These are phyloP conservation scores for Crenuchus spilurus DNA, from an alignment of 2,797 vertebrate genomes.

Conservation along the genomic window DNA sequence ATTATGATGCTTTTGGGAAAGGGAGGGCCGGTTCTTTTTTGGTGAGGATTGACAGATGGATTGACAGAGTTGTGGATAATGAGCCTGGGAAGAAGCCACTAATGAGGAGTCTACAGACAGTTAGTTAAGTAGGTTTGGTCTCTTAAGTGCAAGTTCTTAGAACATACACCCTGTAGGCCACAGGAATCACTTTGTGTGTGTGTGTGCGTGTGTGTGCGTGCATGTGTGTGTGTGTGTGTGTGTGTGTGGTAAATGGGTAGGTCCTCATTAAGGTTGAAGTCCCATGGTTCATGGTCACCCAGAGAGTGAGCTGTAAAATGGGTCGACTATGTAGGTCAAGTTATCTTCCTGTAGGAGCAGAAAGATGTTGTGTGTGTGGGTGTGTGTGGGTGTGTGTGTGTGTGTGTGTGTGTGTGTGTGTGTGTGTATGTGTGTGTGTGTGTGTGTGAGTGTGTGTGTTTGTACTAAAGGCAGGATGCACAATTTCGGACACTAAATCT, in stretches of 20 bases:
- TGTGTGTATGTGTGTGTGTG: constrained; percentile 6
- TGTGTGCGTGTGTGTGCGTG: constrained; percentile 14
- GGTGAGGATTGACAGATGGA: constrained; percentile 12
- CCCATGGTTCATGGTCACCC: constrained; percentile 31
- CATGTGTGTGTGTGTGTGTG: constrained; percentile 3
- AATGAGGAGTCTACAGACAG: constrained; percentile 24
- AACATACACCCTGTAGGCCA: not conserved
- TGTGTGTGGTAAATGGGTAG: constrained; percentile 5
- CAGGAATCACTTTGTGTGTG: constrained; percentile 2
- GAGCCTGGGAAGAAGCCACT: not conserved
- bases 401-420: not conserved
- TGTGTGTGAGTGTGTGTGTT: not conserved
- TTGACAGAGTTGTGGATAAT: constrained; percentile 7
- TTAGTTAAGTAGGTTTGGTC: constrained; percentile 25
- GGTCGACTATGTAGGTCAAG: constrained; percentile 51
- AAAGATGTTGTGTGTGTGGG: constrained; percentile 5
- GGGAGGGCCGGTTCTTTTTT: not conserved
- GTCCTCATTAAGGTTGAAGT: constrained; percentile 35
- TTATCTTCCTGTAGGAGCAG: constrained; percentile 18
- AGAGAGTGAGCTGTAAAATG: constrained; percentile 47
- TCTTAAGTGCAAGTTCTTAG: constrained; percentile 26
- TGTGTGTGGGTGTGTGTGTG: constrained; percentile 31
- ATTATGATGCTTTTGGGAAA: constrained; percentile 11
- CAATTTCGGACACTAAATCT: constrained; percentile 16
- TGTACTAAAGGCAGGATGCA: too few relatives aligned